Evolutionary conservation across 2,888 invertebrate species (phyloP).

Genomic region (Timema cristinae): DNA sequence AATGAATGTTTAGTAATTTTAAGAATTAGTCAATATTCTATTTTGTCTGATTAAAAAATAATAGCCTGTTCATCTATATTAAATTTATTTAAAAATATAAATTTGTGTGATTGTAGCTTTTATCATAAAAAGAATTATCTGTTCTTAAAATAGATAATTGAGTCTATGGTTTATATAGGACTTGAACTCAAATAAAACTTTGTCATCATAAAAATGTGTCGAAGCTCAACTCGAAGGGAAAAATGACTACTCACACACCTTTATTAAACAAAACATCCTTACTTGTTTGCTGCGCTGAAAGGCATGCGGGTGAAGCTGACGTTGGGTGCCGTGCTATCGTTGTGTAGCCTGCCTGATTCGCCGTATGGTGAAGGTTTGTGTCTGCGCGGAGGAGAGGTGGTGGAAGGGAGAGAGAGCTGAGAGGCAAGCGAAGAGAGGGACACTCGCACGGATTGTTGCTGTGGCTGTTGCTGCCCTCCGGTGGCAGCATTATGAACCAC

Average conservation of each 20-base stretch:
- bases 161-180: no score
- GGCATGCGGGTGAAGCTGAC: slow-evolving; percentile 21
- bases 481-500: no score
- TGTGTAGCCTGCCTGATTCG: slow-evolving; percentile 20
- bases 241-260: background rate
- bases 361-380: slow-evolving; percentile 23
- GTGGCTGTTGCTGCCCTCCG: slow-evolving; percentile 14
- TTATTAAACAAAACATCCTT: background rate
- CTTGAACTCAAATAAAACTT: no score
- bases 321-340: slow-evolving; percentile 18
- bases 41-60: no score
- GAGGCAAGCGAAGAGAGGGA: slow-evolving; percentile 48
- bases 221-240: background rate
- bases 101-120: no score
- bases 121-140: no score
- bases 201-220: background rate
- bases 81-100: no score
- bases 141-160: no score
- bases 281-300: slow-evolving; percentile 14
- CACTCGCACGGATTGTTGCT: slow-evolving; percentile 46
- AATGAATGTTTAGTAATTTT: no score
- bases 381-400: slow-evolving; percentile 33
- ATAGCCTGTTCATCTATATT: no score
- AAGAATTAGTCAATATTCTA: no score
- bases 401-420: slow-evolving; percentile 44